Conservation (phyloP, 92 coral and sea anemone species). For the Diadumene lineata region DNA sequence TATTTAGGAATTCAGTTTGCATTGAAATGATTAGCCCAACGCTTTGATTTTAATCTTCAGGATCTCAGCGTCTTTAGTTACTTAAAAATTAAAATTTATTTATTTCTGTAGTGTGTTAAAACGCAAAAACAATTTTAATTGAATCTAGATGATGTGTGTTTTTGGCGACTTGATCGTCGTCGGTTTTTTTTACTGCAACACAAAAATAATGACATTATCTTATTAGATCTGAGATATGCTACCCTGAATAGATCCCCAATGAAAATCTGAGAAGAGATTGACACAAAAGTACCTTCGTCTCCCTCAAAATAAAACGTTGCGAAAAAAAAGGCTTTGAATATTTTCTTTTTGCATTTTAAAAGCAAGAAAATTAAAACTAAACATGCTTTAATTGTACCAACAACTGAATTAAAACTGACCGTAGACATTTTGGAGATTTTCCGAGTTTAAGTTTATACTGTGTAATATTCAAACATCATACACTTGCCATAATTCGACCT, state of each 20-base stretch:
- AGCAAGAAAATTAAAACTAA: not conserved
- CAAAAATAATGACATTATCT: not conserved
- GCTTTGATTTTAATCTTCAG: not conserved
- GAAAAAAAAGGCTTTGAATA: not conserved
- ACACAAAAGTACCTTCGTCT: not conserved
- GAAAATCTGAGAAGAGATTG: too few species aligned
- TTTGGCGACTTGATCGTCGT: not conserved
- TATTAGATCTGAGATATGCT: not conserved
- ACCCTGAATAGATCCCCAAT: not conserved
- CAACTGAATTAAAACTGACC: not conserved
- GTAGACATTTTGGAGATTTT: not conserved
- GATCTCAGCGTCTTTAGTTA: not conserved
- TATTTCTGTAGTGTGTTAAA: not conserved
- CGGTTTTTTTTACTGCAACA: not conserved
- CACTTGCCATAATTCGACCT: not conserved
- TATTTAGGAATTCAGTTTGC: too few species aligned
- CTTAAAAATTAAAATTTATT: not conserved
- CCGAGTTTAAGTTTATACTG: not conserved
- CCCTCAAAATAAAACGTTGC: not conserved
- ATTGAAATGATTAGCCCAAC: not conserved
- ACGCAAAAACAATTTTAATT: not conserved
- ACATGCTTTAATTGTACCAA: not conserved
- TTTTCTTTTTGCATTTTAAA: not conserved
- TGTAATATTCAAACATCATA: too few species aligned
- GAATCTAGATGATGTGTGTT: not conserved